phyloP scores from a whole-genome alignment of 2,113 vertebrate genomes.

The Carassius auratus region DNA sequence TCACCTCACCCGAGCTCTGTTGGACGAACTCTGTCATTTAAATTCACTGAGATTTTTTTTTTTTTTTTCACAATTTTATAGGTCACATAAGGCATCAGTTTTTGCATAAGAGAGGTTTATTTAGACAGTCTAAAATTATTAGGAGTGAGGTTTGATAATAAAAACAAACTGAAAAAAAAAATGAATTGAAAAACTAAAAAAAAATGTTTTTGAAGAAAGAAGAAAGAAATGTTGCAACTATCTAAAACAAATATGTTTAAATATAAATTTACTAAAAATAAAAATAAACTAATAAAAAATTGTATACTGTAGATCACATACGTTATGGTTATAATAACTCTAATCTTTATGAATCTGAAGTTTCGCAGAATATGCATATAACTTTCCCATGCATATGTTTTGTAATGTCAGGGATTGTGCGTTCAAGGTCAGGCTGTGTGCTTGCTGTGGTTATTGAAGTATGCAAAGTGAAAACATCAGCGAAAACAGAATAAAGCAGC shows the following conservation, averaged over 20 bases:
- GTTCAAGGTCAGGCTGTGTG: slow-evolving; percentile 6
- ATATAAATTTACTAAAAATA: too few species aligned
- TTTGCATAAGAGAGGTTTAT: background rate
- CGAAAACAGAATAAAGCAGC: background rate
- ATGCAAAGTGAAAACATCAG: background rate
- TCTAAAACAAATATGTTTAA: too few species aligned
- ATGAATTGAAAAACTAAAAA: too few species aligned
- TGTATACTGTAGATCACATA: too few species aligned
- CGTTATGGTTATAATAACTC: too few species aligned
- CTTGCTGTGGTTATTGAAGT: slow-evolving; percentile 1
- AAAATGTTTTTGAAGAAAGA: too few species aligned
- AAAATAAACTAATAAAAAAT: too few species aligned
- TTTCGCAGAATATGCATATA: background rate
- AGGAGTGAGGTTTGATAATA: background rate
- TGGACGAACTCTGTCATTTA: background rate
- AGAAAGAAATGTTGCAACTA: too few species aligned
- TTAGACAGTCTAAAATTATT: background rate
- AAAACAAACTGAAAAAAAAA: background rate
- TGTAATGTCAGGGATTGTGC: background rate
- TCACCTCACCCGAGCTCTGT: background rate
- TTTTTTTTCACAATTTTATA: background rate
- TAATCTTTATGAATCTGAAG: background rate
- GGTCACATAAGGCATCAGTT: background rate
- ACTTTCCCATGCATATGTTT: background rate
- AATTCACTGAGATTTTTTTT: background rate